Percentiles rank a stretch among this genome's conserved stretches.
Evolutionary conservation across 2,888 invertebrate genomes (phyloP).

Genomic region (Phyllotreta cruciferae): DNA sequence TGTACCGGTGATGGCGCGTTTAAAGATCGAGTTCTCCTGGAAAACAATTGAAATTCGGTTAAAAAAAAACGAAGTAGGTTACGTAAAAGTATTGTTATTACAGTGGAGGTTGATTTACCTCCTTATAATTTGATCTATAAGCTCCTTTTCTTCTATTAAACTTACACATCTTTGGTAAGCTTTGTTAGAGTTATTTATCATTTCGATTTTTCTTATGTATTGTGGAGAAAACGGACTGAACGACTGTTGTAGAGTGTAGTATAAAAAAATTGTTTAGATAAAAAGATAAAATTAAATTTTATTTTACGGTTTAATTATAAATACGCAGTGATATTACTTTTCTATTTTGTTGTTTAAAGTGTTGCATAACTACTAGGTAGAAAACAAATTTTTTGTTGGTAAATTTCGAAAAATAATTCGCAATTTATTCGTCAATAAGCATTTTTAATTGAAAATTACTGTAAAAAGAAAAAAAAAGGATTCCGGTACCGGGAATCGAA

Average conservation of each 20-base stretch:
- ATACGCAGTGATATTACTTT: too few species aligned
- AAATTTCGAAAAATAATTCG: too few species aligned
- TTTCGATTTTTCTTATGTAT: background rate
- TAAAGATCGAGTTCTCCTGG: constrained; percentile 90
- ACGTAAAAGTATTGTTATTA: background rate
- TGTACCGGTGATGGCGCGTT: constrained; percentile 97
- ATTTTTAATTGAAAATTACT: background rate
- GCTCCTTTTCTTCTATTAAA: constrained; percentile 39
- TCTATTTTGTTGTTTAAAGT: too few species aligned
- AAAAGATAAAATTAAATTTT: background rate
- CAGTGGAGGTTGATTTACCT: background rate
- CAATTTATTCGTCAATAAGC: too few species aligned
- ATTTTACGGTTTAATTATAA: background rate
- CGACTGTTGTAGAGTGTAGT: background rate
- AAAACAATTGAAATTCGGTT: constrained; percentile 53
- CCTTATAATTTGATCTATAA: constrained; percentile 25
- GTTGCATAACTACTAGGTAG: too few species aligned
- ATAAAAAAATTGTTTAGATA: constrained; percentile 2
- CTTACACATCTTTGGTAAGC: constrained; percentile 40
- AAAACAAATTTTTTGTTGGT: too few species aligned
- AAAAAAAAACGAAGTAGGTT: background rate
- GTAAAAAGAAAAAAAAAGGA: constrained; percentile 47
- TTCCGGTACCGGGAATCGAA: constrained; percentile 77
- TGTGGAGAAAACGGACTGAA: background rate
- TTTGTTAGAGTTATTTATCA: constrained; percentile 14